Evolutionary conservation across 64 coral and sea anemone species (phyloP), one percentile per base, ranked within the genome.

Genomic region (Stichodactyla mertensii): DNA sequence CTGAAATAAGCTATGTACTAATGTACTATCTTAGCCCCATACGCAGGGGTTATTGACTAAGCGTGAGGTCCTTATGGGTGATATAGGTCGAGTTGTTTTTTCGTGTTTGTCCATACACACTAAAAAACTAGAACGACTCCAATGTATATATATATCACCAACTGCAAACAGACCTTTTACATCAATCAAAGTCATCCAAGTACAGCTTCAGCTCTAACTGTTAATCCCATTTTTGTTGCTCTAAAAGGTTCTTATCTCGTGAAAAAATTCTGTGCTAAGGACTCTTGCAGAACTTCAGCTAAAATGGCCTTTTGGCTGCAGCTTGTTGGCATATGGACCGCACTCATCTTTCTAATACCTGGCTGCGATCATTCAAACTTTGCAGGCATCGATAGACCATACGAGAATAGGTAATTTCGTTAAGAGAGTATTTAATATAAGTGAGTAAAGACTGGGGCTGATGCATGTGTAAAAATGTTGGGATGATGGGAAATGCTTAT

Each of bases 241-340:
- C 24, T 53, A 8, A 53, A 54, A 92, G 90, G 90, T 24, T 87
- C 90, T 20, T 57, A 87, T 10, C 54, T 92, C 67, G 79, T 87
- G 22, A 92, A 66, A 74, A 81, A 57, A 79, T 77, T 92, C 36
- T 77, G 85, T 52, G 51, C 86, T 14, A 87, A 87, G 27, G 59
- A 87, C 22, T 87, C 90, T 11, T 92, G 90, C 11, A 81, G 71
- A 26, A 87, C 80, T 62, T 77, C 90, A 20, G 90, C 90, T 51
- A 92, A 83, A 74, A 64, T 69, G 77, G 4, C 77, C 20, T 92
- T 92, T 54, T 18, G 69, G 51, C 53, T 92, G 3, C 90, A 92
- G 62, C 6, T 83, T 28, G 6, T 36, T 36, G 78, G 61, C 2
- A 66, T 55, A n/a, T 19, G 79, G 6, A 18, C 80, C 0, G 51